phyloP scores from a whole-genome alignment of 2,888 invertebrate species.

The Pristionchus arcanus region DNA sequence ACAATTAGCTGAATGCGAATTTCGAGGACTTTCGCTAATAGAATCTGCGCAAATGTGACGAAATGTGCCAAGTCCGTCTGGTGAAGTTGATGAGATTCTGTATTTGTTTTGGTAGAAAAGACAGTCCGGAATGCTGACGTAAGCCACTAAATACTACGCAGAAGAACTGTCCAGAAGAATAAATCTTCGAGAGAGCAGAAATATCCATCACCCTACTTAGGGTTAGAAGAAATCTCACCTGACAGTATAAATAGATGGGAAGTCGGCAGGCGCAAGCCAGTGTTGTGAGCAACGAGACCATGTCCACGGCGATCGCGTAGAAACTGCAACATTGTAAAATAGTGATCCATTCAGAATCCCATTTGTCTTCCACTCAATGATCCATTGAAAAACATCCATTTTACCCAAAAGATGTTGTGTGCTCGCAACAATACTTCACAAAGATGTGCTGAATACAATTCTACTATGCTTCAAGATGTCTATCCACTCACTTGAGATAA shows the following conservation, averaged over 20 bases:
- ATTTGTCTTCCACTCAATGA: too few species aligned
- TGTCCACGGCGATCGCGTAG: slow-evolving; percentile 75
- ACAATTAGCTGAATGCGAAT: not conserved
- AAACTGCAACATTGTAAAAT: slow-evolving; percentile 59
- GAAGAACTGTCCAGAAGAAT: not conserved
- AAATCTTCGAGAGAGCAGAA: too few species aligned
- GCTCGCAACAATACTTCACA: too few species aligned
- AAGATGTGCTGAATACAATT: too few species aligned
- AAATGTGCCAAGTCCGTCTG: not conserved
- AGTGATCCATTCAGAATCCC: too few species aligned
- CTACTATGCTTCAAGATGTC: not conserved
- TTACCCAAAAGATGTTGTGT: too few species aligned
- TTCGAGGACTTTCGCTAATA: slow-evolving; percentile 20
- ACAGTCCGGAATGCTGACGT: not conserved
- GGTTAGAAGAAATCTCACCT: slow-evolving; percentile 48
- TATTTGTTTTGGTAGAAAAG: not conserved
- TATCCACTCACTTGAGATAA: slow-evolving; percentile 36
- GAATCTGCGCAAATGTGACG: not conserved
- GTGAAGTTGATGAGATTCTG: not conserved
- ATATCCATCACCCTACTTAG: too few species aligned
- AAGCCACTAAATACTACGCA: not conserved
- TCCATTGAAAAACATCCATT: too few species aligned
- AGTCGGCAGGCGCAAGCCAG: slow-evolving; percentile 76
- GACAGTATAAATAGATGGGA: slow-evolving; percentile 74
- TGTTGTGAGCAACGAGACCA: slow-evolving; percentile 74